Evolutionary conservation across 2,113 vertebrate genomes (phyloP).

Genomic region (Chaenocephalus aceratus): DNA sequence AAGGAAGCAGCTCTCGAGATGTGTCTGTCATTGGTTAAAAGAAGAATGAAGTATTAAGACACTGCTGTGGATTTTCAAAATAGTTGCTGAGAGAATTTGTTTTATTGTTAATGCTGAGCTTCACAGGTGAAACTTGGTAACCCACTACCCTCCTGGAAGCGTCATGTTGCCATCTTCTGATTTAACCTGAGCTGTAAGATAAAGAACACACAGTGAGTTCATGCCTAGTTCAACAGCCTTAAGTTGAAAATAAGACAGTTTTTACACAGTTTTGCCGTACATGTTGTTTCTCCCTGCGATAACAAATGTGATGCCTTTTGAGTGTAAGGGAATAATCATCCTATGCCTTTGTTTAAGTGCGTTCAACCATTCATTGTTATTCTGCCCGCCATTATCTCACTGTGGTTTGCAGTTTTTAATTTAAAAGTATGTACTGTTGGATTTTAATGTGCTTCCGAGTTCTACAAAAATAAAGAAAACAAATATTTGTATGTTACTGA

Average conservation of each 20-base stretch:
- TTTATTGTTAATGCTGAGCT: conserved; percentile 21
- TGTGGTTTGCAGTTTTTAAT: conserved; percentile 10
- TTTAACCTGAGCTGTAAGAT: conserved; percentile 14
- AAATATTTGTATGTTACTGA: conserved; percentile 34
- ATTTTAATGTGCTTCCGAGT: conserved; percentile 31
- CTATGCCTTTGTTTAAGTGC: conserved; percentile 15
- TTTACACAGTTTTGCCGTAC: not conserved
- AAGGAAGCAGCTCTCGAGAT: not conserved
- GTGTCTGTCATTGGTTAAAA: not conserved
- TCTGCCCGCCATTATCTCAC: conserved; percentile 1
- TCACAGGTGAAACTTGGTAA: not conserved
- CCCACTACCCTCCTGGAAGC: not conserved
- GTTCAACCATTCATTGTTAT: conserved; percentile 4
- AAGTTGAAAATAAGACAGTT: conserved; percentile 6
- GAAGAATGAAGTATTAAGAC: conserved; percentile 8
- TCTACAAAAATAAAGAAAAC: conserved; percentile 18
- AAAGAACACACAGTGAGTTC: conserved; percentile 14
- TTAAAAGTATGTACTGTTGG: too few relatives aligned
- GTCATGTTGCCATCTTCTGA: conserved; percentile 35
- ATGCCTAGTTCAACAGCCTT: conserved; percentile 23
- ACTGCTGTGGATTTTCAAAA: not conserved
- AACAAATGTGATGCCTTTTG: not conserved
- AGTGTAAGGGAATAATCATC: not conserved
- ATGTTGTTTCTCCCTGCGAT: conserved; percentile 5
- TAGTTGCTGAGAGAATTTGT: not conserved